Base-by-base conservation (phyloP, 2,113 vertebrate genomes). In the Odontophorus gujanensis region DNA sequence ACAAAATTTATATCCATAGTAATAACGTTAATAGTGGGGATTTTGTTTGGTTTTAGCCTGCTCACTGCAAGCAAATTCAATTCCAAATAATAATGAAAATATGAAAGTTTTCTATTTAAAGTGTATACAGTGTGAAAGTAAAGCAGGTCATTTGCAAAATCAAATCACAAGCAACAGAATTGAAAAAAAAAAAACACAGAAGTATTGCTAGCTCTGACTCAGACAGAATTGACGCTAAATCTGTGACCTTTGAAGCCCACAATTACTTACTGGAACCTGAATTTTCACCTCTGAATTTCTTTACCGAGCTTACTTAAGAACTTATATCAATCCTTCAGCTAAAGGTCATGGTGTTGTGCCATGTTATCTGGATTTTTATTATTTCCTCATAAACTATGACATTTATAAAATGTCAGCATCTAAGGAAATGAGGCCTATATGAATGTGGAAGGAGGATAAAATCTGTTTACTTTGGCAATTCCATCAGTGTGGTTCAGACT, bases 321-420 rank as follows among this genome's bases (percentile, higher is more conserved):
- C 47, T 94, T 86, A 42, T 50, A 96, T 89, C 96, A 95, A 73
- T 96, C 88, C 91, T 79, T 93, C 71, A 96, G 93, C 72, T 92
- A 97, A 98, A 97, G 97, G 96, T 98, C 97, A 96, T 3, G 5
- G 50, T 96, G 81, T 81, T 97, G 78, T 96, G 80, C 81, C 88
- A 48, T 96, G 93, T 96, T 97, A 95, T 94, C 91, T 77, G 76
- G 40, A 67, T 72, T 97, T 97, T 97, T 96, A 96, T 97, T 97
- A 97, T 97, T 97, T 97, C 81, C 85, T 96, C 62, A 66, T 96
- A 97, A 97, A 97, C 97, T 96, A 95, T 97, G 96, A 97, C 96
- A 97, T 97, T 97, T 98, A 89, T 74, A 80, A 98, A 98, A 97
- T 97, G 97, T 97, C 96, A 97, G 88, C 63, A 83, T 67, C 91